Percentiles rank a stretch among this genome's conserved stretches.
Conservation (phyloP, 1,140 invertebrate genomes). For the Pachyrhynchus sulphureomaculatus region DNA sequence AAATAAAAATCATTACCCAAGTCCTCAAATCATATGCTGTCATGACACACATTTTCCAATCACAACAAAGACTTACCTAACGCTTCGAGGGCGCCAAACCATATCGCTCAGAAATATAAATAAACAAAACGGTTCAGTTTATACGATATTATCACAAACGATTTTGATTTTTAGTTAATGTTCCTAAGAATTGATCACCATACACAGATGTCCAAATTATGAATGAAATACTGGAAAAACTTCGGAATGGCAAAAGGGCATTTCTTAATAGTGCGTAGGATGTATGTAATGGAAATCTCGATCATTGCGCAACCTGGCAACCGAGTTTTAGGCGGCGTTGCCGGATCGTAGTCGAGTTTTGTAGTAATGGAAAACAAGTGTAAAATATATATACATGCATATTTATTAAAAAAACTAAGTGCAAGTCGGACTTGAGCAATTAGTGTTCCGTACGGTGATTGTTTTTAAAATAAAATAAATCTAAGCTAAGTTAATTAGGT, state of each 20-base stretch:
- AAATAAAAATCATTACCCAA: too few relatives aligned
- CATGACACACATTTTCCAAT: conserved; percentile 18
- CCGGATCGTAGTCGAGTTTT: not conserved
- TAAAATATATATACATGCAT: too few relatives aligned
- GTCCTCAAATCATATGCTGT: not conserved
- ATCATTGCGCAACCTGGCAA: conserved; percentile 24
- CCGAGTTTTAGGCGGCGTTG: not conserved
- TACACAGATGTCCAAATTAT: conserved; percentile 6
- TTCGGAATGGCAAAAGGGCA: conserved; percentile 22
- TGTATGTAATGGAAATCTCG: conserved; percentile 3
- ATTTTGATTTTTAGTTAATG: not conserved
- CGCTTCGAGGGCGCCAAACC: conserved; percentile 21
- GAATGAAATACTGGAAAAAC: conserved; percentile 16
- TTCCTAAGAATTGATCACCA: not conserved
- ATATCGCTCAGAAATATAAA: not conserved
- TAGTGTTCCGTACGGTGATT: too few relatives aligned
- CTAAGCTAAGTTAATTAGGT: too few relatives aligned
- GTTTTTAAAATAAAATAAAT: too few relatives aligned
- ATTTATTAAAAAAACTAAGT: too few relatives aligned
- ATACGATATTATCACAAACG: not conserved
- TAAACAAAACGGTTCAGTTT: not conserved
- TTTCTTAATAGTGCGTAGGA: conserved; percentile 27
- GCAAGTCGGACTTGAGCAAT: too few relatives aligned
- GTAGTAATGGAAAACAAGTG: too few relatives aligned
- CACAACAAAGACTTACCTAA: conserved; percentile 30